Conservation (phyloP, 1,140 invertebrate genomes). For the Neodiprion virginianus region DNA sequence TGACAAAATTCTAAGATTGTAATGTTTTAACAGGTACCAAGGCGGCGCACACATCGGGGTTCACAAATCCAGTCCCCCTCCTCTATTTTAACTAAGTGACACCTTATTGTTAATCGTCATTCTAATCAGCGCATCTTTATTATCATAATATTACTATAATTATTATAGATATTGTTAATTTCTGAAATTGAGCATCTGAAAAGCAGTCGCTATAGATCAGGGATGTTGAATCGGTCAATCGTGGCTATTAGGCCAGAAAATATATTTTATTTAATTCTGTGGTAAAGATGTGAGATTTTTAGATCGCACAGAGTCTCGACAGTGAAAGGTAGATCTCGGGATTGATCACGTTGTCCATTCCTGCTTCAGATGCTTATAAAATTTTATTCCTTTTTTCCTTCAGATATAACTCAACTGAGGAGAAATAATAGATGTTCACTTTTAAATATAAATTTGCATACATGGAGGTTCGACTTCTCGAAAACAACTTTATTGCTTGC, state of each 20-base stretch:
- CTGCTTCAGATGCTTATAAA: background rate
- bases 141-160: background rate
- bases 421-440: too few species aligned
- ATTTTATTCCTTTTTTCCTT: background rate
- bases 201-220: background rate
- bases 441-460: too few species aligned
- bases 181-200: background rate
- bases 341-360: too few species aligned
- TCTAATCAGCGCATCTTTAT: conserved; percentile 45
- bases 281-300: too few species aligned
- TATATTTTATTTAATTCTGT: too few species aligned
- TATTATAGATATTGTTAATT: background rate
- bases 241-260: too few species aligned
- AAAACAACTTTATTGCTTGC: too few species aligned
- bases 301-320: too few species aligned
- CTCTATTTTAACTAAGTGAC: conserved; percentile 57
- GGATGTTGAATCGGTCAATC: too few species aligned
- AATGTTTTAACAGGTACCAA: conserved; percentile 45
- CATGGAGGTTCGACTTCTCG: too few species aligned
- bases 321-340: too few species aligned
- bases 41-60: conserved; percentile 51
- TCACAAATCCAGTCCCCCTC: conserved; percentile 47
- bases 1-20: background rate
- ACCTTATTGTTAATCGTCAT: conserved; percentile 47
- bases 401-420: background rate